Evolutionary conservation across 2,113 vertebrate species (phyloP), one percentile per base, ranked within the genome.

Genomic region (Chlorodrepanis virens): DNA sequence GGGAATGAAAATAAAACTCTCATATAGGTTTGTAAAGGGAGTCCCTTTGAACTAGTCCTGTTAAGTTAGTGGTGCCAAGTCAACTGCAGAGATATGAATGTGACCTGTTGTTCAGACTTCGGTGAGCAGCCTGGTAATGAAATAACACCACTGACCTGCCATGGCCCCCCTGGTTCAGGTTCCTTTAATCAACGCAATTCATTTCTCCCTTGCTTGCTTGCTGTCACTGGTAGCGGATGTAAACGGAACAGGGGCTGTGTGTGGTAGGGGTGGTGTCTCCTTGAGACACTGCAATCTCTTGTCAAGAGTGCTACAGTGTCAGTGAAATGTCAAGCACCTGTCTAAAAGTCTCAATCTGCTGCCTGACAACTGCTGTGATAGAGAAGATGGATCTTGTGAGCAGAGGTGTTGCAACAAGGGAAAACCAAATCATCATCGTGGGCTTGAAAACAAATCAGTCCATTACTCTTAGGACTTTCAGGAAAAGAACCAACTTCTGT

Each of bases 101-200:
- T 96, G 95, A 96, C 57, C 96, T 40, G 88, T 74, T 88, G 85
- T 94, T 93, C 90, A 93, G 87, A 96, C 89, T 93, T 72, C 94
- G 93, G 72, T 93, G 94, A 96, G 90, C 95, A 97, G 87, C 2
- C 25, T 63, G 68, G 93, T 96, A 97, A 97, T 92, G 94, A 92
- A 96, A 78, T 89, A 93, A 95, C 76, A 90, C 70, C 81, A 84
- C 71, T 96, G 96, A 97, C 96, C 97, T 94, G 44, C 87, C 87
- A 70, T 0, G 17, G 94, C 54, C 87, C 86, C 89, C 87, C 87
- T 85, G 88, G 61, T 63, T 97, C 87, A 90, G 84, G 67, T 89
- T 94, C 92, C 91, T 97, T 97, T 97, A 96, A 97, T 97, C 97
- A 97, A 74, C 1, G 0, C 95, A 79, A 96, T 97, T 97, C 95